These are phyloP conservation scores for Epinephelus cyanopodus DNA, from an alignment of 2,113 vertebrate genomes.

Conservation along the genomic window DNA sequence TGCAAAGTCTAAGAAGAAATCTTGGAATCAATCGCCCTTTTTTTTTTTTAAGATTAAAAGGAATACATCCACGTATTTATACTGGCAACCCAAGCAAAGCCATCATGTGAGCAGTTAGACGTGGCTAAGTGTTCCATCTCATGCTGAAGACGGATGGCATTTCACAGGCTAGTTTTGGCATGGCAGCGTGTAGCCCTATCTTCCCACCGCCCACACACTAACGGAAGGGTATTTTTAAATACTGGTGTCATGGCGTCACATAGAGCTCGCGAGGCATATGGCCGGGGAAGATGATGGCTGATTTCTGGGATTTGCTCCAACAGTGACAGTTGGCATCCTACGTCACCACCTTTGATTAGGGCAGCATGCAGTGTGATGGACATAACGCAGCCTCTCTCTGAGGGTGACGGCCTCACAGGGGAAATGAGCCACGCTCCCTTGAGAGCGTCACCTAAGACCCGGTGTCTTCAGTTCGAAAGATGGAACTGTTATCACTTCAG, in stretches of 20 bases:
- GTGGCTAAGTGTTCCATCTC: conserved; percentile 30
- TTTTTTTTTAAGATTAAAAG: neutral
- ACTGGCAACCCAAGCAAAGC: conserved; percentile 27
- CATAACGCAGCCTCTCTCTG: conserved; percentile 21
- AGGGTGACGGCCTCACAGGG: conserved; percentile 28
- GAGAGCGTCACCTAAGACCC: conserved; percentile 17
- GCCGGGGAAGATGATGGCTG: conserved; percentile 67
- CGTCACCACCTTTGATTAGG: conserved; percentile 80
- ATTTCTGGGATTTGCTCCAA: conserved; percentile 82
- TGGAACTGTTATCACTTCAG: conserved; percentile 31
- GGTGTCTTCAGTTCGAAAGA: conserved; percentile 22
- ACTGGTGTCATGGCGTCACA: conserved; percentile 67
- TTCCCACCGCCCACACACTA: conserved; percentile 49
- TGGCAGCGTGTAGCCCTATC: conserved; percentile 21
- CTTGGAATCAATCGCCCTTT: neutral
- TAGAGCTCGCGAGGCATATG: conserved; percentile 63
- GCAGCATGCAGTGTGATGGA: conserved; percentile 62
- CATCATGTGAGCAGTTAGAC: conserved; percentile 43
- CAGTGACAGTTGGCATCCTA: conserved; percentile 79
- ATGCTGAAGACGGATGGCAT: conserved; percentile 39
- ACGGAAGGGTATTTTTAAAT: conserved; percentile 70
- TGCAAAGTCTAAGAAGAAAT: neutral
- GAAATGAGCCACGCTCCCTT: conserved; percentile 44
- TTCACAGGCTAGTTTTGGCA: conserved; percentile 60
- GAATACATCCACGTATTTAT: conserved; percentile 29